A percentile compares a stretch with the other conserved stretches of the same genome.
Conservation (phyloP, 2,113 vertebrate genomes). For the Gadus macrocephalus region DNA sequence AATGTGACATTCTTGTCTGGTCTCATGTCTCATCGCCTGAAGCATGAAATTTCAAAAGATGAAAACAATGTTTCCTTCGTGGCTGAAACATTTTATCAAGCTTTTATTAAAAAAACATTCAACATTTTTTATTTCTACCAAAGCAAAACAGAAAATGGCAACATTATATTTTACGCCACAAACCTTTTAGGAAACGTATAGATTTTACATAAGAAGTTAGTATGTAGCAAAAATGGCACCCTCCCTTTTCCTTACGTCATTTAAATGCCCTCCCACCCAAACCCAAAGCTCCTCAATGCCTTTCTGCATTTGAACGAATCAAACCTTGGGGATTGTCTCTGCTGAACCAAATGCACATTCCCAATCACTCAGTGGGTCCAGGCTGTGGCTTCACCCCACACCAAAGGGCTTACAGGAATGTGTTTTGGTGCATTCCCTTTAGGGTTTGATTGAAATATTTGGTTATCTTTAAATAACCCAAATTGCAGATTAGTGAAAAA, state of each 20-base stretch:
- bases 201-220: no score
- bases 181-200: no score
- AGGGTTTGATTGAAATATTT: no score
- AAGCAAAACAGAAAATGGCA: conserved; percentile 72
- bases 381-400: conserved; percentile 15
- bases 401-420: no score
- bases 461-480: background rate
- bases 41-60: conserved; percentile 89
- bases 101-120: conserved; percentile 50
- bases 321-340: no score
- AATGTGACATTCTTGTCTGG: conserved; percentile 75
- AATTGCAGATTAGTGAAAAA: conserved; percentile 83
- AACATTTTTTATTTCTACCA: conserved; percentile 55
- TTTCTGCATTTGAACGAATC: conserved; percentile 38
- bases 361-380: background rate
- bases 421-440: no score
- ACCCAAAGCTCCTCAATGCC: background rate
- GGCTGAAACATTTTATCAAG: conserved; percentile 54
- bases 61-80: conserved; percentile 69
- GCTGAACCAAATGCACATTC: no score
- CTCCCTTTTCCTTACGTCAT: conserved; percentile 5
- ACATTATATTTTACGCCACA: conserved; percentile 91
- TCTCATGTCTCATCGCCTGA: conserved; percentile 82
- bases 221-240: conserved; percentile 9
- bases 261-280: conserved; percentile 9